Evolutionary conservation across 2,113 vertebrate species (phyloP), one percentile per base, ranked within the genome.

Genomic region (Lamprologus speciosus): DNA sequence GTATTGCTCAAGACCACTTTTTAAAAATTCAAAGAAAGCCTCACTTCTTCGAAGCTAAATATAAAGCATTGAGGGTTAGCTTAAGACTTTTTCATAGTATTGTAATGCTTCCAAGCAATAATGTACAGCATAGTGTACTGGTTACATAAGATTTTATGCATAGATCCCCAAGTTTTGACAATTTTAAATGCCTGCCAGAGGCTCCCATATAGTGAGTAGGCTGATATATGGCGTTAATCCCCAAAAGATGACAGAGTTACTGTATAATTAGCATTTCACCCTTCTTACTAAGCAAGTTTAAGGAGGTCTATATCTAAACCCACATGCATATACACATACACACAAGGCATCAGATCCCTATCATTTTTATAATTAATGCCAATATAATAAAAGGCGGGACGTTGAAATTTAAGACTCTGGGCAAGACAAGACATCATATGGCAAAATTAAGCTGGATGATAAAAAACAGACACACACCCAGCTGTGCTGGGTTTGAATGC

Each of bases 291-390:
- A 91, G 83, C 53, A 89, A 91, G 65, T 81, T 93, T 91, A 80
- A 60, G 90, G 87, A 82, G 60, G 45, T 40, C 21, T 55, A 85
- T 8, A 79, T 40, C 57, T 45, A 87, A 12, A 45, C 84, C 54
- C 19, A 11, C 42, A 65, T 8, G 45, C 58, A 60, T 11, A 26
- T 42, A 57, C 42, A 87, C 54, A 86, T 45, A 70, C 65, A 81
- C 26, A 86, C 55, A 55, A 58, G 26, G 47, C 60, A 89, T 70
- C 58, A 55, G 58, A 88, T 93, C 93, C 91, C 93, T 94, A 93
- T 93, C 88, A 93, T 93, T 94, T 94, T 88, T 73, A 91, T 93
- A 93, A 95, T 95, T 93, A 93, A 91, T 92, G 90, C 68, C 90
- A 89, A 85, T 90, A 78, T 91, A 91, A 94, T 94, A 94, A 92